phyloP scores from a whole-genome alignment of 2,113 vertebrate species.

The Lontra canadensis region DNA sequence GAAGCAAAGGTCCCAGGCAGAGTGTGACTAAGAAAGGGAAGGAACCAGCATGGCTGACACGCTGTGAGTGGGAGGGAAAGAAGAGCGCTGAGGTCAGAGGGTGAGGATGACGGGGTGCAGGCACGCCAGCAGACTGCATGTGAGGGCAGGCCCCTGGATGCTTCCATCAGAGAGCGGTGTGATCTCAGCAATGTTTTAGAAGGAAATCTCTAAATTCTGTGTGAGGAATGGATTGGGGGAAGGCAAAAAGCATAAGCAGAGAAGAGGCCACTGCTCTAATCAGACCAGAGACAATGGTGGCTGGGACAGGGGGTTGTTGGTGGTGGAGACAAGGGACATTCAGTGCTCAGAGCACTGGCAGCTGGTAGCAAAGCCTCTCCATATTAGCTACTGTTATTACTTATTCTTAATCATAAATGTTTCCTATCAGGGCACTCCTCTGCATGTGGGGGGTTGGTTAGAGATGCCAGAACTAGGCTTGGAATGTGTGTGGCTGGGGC shows the following conservation, averaged over 20 bases:
- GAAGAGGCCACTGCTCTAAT: too few species aligned
- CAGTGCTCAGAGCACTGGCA: fast-evolving
- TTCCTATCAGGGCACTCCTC: background rate
- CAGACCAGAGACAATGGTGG: fast-evolving
- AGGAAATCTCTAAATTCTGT: background rate
- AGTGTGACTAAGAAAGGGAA: background rate
- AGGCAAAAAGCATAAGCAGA: too few species aligned
- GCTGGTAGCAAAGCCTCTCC: fast-evolving
- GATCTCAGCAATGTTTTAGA: background rate
- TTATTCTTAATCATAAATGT: background rate
- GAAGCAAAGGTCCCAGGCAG: background rate
- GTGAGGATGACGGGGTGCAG: background rate
- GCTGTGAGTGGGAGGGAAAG: background rate
- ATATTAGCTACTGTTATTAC: too few species aligned
- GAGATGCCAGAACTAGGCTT: background rate
- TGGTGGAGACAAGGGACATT: background rate
- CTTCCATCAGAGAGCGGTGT: background rate
- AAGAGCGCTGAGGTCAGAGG: background rate
- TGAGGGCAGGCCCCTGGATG: fast-evolving
- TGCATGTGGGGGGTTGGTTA: too few species aligned
- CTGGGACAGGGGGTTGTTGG: fast-evolving
- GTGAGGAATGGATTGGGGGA: too few species aligned
- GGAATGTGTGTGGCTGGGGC: background rate
- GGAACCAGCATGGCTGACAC: background rate
- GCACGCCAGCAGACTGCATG: fast-evolving